phyloP scores from a whole-genome alignment of 2,113 vertebrate species.

The Euleptes europaea region DNA sequence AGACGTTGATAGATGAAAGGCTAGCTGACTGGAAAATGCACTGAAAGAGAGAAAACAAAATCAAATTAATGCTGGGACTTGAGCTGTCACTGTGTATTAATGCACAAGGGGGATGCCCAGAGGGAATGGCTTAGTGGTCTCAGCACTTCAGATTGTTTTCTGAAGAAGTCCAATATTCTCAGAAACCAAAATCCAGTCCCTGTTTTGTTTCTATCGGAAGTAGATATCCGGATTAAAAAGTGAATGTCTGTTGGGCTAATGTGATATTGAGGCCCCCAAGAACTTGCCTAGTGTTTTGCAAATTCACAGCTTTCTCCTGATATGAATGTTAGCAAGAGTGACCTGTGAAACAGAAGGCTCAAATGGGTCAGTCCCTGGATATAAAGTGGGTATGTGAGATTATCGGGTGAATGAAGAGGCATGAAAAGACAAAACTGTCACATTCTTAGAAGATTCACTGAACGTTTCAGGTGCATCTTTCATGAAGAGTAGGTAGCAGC shows the following conservation, averaged over 20 bases:
- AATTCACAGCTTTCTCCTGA: not conserved
- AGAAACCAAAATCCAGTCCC: constrained; percentile 5
- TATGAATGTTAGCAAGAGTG: constrained; percentile 8
- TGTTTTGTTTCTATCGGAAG: not conserved
- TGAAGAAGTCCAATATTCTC: not conserved
- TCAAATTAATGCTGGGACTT: not conserved
- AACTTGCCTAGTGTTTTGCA: not conserved
- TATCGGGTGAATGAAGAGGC: no score
- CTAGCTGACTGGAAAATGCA: not conserved
- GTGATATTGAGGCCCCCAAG: not conserved
- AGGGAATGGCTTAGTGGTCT: not conserved
- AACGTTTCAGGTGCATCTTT: constrained; percentile 19
- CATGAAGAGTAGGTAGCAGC: not conserved
- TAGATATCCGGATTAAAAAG: not conserved
- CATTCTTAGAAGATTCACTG: not conserved
- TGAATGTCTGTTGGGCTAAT: not conserved
- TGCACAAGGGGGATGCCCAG: rapidly evolving
- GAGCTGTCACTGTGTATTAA: constrained; percentile 27
- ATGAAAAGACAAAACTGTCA: not conserved
- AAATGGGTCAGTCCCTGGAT: not conserved
- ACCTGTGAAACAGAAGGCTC: constrained; percentile 14
- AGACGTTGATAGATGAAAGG: not conserved
- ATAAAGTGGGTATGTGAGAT: not conserved
- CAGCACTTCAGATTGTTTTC: not conserved
- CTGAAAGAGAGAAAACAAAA: constrained; percentile 5